Base-by-base conservation (phyloP, 2,797 vertebrate genomes). In the Halcyon badia region DNA sequence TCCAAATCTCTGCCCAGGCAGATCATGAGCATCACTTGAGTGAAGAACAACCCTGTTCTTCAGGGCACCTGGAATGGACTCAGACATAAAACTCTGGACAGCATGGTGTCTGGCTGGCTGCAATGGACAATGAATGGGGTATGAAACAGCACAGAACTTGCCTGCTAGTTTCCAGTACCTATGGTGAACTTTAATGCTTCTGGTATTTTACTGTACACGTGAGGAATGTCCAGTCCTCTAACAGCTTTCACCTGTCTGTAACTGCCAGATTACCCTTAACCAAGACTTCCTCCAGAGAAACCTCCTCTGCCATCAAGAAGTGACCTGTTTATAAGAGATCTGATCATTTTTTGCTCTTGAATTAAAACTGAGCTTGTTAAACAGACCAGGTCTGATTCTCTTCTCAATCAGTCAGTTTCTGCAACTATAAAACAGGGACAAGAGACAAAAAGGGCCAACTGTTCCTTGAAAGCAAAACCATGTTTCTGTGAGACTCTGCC, bases 51-150 rank as follows among this genome's bases (percentile, higher is more conserved):
- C 3, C 39, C 9, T n/a, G 22, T 26, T 64, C 26, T 81, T 49
- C 26, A 31, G 37, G 46, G 51, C 48, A 76, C 18, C 17, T 76
- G n/a, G n/a, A 49, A 82, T 5, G 31, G 49, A 31, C 6, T 56
- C 51, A 60, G 42, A 25, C 4, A 26, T 35, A 48, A 70, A 90
- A 26, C 12, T 46, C 30, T 26, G 15, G 33, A 8, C 20, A 70
- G 12, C 18, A 72, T 0, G 0, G 28, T 26, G 7, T 5, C 46
- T 54, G 33, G 7, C 24, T 85, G 30, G 48, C 77, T 35, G 21
- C 31, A 76, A 10, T 1, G 14, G 44, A 24, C 39, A 51, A 42
- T 0, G 3, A 61, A 33, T 0, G 4, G 37, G 14, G 18, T 15
- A 39, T 8, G 70, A 54, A 90, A 16, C 31, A 49, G 54, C 0